Base-by-base conservation (phyloP, 2,888 invertebrate genomes). In the Venustoraphidia nigricollis region DNA sequence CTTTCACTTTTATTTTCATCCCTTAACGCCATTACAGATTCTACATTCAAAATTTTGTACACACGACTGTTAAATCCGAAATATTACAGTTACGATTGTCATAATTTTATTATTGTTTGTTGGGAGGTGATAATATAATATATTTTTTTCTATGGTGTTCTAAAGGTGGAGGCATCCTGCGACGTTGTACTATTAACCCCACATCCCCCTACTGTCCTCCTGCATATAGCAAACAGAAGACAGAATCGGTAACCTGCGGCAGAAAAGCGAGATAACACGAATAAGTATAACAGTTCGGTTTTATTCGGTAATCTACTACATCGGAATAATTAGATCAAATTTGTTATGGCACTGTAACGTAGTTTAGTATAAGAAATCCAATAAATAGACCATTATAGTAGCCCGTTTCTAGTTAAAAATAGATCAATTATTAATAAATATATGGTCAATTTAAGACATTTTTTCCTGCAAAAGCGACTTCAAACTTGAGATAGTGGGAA, bases 231-330 rank as follows among this genome's bases (percentile, higher is more conserved):
- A 47, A 36, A 47, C 36, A 10, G 35, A 11, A 42, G 34, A 13
- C 17, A 13, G 36, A 47, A 37, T 47, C 43, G 47, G 27, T 47
- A 47, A 47, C 47, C 47, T 47, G 47, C 47, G 43, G 47, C 27
- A 47, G 43, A 46, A 46, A 34, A 41, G 36, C 45, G 45, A 38
- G 14, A 36, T 37, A 27, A 9, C 14, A 37, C 45, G 45, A 9
- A 6, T 10, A n/a, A 41, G 13, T 14, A 4, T 9, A 14, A 27
- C 41, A 27, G 27, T 10, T 41, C 9, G 14, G 11, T 41, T 41
- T 13, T 6, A n/a, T 41, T 14, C 27, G 27, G 27, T 27, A 27
- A 6, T 27, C 27, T 5, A 27, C 27, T 27, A 6, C 3, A 27
- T 6, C 27, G 27, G 27, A 27, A 27, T 27, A 27, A 27, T 6